phyloP scores from a whole-genome alignment of 2,888 invertebrate species.

The Chorisops tibialis region DNA sequence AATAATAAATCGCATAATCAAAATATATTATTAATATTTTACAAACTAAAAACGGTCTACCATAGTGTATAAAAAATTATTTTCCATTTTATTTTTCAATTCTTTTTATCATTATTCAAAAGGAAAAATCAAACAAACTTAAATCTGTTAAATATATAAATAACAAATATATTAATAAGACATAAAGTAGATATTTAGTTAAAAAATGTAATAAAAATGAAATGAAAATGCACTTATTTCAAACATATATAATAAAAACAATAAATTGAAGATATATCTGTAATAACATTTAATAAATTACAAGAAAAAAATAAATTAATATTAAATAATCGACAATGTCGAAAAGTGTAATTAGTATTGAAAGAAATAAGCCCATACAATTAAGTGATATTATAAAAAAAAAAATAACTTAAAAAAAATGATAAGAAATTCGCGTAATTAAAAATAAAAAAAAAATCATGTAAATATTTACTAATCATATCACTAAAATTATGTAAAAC shows the following conservation, averaged over 20 bases:
- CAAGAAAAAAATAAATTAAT: not conserved
- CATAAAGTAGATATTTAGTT: not conserved
- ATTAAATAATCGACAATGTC: not conserved
- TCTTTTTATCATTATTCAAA: too few species aligned
- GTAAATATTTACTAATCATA: conserved; percentile 27
- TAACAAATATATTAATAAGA: not conserved
- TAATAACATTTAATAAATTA: not conserved
- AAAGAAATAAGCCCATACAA: not conserved
- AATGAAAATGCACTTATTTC: not conserved
- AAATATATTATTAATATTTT: conserved; percentile 25
- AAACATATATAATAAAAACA: not conserved
- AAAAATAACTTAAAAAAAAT: not conserved
- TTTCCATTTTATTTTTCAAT: too few species aligned
- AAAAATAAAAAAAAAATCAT: not conserved
- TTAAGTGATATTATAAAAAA: not conserved
- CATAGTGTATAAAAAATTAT: too few species aligned
- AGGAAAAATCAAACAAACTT: too few species aligned
- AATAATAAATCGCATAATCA: conserved; percentile 19
- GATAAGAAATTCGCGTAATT: not conserved
- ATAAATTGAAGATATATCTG: not conserved
- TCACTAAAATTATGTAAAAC: not conserved
- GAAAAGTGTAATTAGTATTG: not conserved
- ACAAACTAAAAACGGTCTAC: not conserved
- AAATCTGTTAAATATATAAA: not conserved
- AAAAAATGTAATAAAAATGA: not conserved